A percentile compares a stretch with the other conserved stretches of the same genome.
phyloP scores from a whole-genome alignment of 2,113 vertebrate genomes.

The Engraulis encrasicolus region DNA sequence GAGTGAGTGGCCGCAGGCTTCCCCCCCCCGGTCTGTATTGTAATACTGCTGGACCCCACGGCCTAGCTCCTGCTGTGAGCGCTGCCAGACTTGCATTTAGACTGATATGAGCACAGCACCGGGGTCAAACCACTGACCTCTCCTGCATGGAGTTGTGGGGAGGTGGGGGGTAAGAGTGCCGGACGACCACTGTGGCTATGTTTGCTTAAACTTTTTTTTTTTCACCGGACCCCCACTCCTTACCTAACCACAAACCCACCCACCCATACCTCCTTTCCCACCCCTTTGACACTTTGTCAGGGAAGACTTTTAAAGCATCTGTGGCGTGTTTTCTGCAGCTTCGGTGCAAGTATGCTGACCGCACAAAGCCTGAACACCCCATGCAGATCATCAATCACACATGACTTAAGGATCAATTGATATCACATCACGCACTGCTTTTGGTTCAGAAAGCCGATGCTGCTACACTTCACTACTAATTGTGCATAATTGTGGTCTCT shows the following conservation, averaged over 20 bases:
- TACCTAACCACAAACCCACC: too few relatives aligned
- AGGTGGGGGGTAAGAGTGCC: too few relatives aligned
- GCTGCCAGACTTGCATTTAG: conserved; percentile 36
- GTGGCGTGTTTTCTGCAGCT: background rate
- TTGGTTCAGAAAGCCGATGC: background rate
- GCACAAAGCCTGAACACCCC: background rate
- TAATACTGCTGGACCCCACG: background rate
- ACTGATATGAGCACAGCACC: conserved; percentile 52
- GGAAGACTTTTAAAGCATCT: background rate
- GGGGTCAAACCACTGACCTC: conserved; percentile 21
- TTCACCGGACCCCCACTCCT: background rate
- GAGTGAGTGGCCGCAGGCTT: background rate
- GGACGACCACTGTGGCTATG: conserved; percentile 26
- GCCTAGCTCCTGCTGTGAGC: background rate
- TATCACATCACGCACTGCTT: background rate
- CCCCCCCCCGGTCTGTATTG: background rate
- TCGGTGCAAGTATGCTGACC: background rate
- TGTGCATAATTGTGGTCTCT: background rate
- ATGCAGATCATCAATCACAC: background rate
- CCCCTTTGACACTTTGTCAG: background rate
- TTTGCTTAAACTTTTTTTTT: background rate
- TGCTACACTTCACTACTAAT: background rate
- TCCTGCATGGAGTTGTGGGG: background rate
- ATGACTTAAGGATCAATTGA: conserved; percentile 2
- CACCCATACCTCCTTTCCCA: background rate